Conservation (phyloP, 2,113 vertebrate species). For the Cisticola juncidis region DNA sequence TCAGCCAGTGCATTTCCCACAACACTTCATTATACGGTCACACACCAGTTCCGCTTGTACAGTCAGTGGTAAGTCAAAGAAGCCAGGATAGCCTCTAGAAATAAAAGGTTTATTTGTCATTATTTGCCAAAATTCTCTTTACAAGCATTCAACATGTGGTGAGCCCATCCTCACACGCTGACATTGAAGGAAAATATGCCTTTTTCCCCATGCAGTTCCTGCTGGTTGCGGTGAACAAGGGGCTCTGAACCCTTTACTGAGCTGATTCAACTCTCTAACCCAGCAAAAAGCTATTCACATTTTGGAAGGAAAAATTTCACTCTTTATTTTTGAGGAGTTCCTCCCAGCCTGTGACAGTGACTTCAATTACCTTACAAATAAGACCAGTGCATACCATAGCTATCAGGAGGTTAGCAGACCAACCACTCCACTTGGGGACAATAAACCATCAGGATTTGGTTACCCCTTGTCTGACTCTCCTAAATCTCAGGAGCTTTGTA, state of each 20-base stretch:
- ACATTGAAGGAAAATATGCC: rapidly evolving
- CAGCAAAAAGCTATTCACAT: neutral
- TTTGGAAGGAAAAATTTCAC: neutral
- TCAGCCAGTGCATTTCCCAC: neutral
- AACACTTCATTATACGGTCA: neutral
- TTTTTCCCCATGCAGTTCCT: neutral
- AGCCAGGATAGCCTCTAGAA: neutral
- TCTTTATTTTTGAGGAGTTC: neutral
- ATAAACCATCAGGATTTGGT: neutral
- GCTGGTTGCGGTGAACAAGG: neutral
- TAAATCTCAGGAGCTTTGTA: neutral
- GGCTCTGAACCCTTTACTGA: neutral
- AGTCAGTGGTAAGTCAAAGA: neutral
- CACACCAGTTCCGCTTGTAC: neutral
- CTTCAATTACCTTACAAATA: neutral
- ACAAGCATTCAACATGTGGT: neutral
- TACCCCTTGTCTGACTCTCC: neutral
- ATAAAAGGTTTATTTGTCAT: neutral
- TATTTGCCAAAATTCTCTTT: neutral
- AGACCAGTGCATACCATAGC: neutral
- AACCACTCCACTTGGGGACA: neutral
- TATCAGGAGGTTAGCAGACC: neutral
- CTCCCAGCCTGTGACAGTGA: rapidly evolving
- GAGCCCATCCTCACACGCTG: neutral
- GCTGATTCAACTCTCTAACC: neutral